Evolutionary conservation across 2,888 invertebrate genomes (phyloP), one percentile per base, ranked within the genome.

Genomic region (Megaustenia siamemsis): DNA sequence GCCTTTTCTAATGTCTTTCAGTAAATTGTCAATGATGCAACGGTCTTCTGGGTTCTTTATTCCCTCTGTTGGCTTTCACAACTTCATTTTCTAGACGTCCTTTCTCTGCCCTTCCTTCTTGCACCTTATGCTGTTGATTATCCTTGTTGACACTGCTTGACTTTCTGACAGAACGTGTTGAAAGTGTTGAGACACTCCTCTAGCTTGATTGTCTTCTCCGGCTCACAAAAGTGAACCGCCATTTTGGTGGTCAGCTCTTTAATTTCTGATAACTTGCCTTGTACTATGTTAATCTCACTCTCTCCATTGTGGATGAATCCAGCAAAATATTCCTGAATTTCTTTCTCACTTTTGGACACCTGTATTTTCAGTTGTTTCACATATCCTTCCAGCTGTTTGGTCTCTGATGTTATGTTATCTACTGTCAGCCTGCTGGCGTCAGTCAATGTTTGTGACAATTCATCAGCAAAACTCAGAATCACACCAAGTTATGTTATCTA

Each of bases 201-300:
- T 66, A 99, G 95, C 93, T 98, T 98, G 93, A 99, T 99, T 0
- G 96, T 96, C 80, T 96, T 96, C 0, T 96, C 95, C 92, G 98
- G 98, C 94, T 99, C 99, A 94, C 98, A 99, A 94, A 99, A 98
- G 95, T 98, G 98, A 80, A 97, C 97, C 0, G 98, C 96, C 63
- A 99, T 95, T 87, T 97, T 96, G 88, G 96, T 96, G 49, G 98
- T 95, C 86, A 97, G 96, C 32, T 95, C 95, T 89, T 98, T 97
- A 35, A 98, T 96, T 91, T 97, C 96, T 85, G 96, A 96, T 96
- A 98, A 96, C 89, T 96, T 97, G 82, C 96, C 95, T 92, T 97
- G 96, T 71, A 93, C 87, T 10, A 90, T 89, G 28, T 89, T 89
- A 15, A 94, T 87, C 80, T 93, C 91, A 28, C 86, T 86, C 40